Base-by-base conservation (phyloP, 2,888 invertebrate genomes). In the Tortricodes alternella region DNA sequence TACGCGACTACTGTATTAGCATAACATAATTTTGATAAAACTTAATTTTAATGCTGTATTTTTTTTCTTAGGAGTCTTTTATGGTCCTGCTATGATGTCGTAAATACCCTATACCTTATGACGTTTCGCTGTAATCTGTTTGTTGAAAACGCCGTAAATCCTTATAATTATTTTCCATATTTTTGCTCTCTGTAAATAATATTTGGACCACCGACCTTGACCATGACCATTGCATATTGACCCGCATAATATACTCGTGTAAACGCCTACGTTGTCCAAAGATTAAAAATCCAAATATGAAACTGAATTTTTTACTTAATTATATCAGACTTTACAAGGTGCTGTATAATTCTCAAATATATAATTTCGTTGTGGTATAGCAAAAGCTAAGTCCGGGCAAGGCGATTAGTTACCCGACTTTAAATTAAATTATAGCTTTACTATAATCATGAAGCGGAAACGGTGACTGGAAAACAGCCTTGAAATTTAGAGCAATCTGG, bases 1-100 rank as follows among this genome's bases (percentile, higher is more conserved):
- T 16, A 15, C 58, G 19, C 50, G 48, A 44, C 49, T 60, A 59
- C 52, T 43, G 46, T 46, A 62, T 65, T 65, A 58, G 48, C 64
- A 64, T 59, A 62, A 56, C 62, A 44, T 44, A 53, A 51, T 56
- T 32, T 53, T 55, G 15, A 34, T 38, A n/a, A 56, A 50, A 13
- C 21, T 19, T 11, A 34, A 51, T 24, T 43, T 35, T 43, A 3
- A 13, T 27, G 18, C 18, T 24, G 5, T 15, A 18, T 19, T 27
- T 21, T 9, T n/a, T 16, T 37, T 29, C 18, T 29, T 13, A 29
- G 29, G 23, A 32, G 50, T 29, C 19, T 50, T 39, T 49, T 49
- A 49, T 27, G 24, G 11, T 38, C 5, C 37, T 24, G 35, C 43
- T 18, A 27, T 21, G 41, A 35, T 34, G 46, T 35, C 23, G 55